A percentile compares a stretch with the other conserved stretches of the same genome.
Evolutionary conservation across 2,888 invertebrate species (phyloP).

Genomic region (Meloe dianella): DNA sequence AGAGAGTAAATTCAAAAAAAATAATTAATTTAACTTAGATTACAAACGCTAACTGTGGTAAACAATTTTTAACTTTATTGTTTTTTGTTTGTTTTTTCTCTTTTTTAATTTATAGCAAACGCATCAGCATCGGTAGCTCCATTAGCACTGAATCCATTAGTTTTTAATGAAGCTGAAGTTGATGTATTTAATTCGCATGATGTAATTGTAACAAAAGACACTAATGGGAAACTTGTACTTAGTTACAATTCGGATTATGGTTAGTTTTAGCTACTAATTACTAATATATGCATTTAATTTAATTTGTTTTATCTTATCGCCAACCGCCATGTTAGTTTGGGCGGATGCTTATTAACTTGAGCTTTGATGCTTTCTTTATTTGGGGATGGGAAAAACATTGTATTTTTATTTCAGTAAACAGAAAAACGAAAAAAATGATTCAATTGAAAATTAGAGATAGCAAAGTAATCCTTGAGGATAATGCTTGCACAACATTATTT

Average conservation of each 20-base stretch:
- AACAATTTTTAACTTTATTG: neutral
- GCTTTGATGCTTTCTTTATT: neutral
- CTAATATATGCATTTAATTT: constrained; percentile 18
- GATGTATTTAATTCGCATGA: constrained; percentile 22
- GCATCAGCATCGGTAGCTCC: neutral
- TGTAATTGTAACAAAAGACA: constrained; percentile 28
- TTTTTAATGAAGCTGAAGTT: constrained; percentile 16
- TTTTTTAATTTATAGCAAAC: neutral
- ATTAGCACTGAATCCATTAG: neutral
- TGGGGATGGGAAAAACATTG: too few species aligned
- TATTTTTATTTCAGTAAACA: too few species aligned
- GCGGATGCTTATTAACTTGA: constrained; percentile 3
- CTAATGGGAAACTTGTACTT: constrained; percentile 41
- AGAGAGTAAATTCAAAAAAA: too few species aligned
- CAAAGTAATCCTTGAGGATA: constrained; percentile 4
- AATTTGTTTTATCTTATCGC: constrained; percentile 16
- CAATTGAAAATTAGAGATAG: neutral
- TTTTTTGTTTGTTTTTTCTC: neutral
- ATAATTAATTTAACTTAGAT: too few species aligned
- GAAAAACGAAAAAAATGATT: neutral
- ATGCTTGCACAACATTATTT: constrained; percentile 13
- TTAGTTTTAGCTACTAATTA: constrained; percentile 41
- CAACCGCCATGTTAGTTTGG: constrained; percentile 26
- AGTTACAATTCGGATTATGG: constrained; percentile 48
- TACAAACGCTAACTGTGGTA: neutral